Evolutionary conservation across 1,140 invertebrate genomes (phyloP).

Genomic region (Nautilus pompilius): DNA sequence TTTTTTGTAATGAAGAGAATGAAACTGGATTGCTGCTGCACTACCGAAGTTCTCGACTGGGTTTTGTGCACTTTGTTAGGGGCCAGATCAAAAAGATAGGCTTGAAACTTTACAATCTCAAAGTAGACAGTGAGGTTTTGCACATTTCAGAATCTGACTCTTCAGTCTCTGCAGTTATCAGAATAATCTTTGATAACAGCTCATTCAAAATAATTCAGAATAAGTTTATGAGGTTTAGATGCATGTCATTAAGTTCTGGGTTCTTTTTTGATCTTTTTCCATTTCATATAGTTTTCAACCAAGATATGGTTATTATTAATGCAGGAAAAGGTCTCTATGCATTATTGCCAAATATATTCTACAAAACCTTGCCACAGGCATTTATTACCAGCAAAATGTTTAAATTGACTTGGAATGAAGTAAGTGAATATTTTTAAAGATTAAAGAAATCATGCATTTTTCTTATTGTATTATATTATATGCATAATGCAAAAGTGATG

Average conservation of each 20-base stretch:
- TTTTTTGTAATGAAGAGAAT: constrained; percentile 94
- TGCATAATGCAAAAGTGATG: no score
- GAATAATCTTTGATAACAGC: constrained; percentile 90
- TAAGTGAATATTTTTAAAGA: constrained; percentile 63
- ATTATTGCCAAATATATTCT: constrained; percentile 79
- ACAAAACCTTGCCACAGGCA: constrained; percentile 74
- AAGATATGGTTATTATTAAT: constrained; percentile 80
- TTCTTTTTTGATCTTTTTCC: constrained; percentile 95
- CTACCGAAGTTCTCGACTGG: constrained; percentile 79
- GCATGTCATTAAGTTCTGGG: constrained; percentile 61
- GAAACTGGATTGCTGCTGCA: constrained; percentile 82
- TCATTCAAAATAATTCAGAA: constrained; percentile 57
- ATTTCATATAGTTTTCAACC: constrained; percentile 95
- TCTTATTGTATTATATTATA: no score
- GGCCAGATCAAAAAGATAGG: constrained; percentile 78
- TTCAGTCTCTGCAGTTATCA: constrained; percentile 90
- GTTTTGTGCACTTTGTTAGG: constrained; percentile 95
- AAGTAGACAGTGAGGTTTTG: constrained; percentile 86
- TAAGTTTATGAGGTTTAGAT: constrained; percentile 23
- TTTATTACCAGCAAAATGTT: constrained; percentile 86
- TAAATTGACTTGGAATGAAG: constrained; percentile 87
- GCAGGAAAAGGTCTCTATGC: constrained; percentile 88
- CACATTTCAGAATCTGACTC: constrained; percentile 81
- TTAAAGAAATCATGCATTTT: no score
- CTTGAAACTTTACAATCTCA: constrained; percentile 86